Evolutionary conservation across 2,888 invertebrate species (phyloP).

Genomic region (Drosophila pseudotakahashii): DNA sequence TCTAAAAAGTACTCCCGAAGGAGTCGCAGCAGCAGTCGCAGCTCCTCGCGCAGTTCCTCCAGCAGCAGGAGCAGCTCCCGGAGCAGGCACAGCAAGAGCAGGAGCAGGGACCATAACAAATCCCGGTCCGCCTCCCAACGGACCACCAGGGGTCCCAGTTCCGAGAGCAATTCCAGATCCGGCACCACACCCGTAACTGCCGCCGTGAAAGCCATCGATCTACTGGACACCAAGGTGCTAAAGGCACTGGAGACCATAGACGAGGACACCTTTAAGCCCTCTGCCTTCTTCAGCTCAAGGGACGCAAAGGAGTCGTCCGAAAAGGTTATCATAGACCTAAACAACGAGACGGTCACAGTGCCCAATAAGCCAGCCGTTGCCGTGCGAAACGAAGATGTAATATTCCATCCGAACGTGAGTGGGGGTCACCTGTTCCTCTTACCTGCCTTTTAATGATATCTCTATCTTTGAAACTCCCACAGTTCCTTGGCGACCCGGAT

Average conservation of each 20-base stretch:
- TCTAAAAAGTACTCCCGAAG: slow-evolving; percentile 74
- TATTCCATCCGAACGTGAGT: slow-evolving; percentile 89
- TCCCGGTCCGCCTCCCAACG: slow-evolving; percentile 64
- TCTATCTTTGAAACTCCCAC: slow-evolving; percentile 16
- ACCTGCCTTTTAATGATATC: background rate
- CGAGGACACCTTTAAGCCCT: slow-evolving; percentile 88
- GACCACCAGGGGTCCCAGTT: slow-evolving; percentile 65
- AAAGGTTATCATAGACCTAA: slow-evolving; percentile 89
- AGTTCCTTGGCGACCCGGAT: slow-evolving; percentile 89
- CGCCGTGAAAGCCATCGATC: slow-evolving; percentile 63
- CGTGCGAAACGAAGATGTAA: slow-evolving; percentile 85
- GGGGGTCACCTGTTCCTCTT: background rate
- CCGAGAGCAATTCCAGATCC: slow-evolving; percentile 66
- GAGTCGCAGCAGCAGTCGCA: slow-evolving; percentile 78
- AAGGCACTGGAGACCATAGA: slow-evolving; percentile 89
- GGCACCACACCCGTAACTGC: slow-evolving; percentile 19
- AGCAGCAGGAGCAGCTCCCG: slow-evolving; percentile 53
- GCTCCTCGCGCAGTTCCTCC: slow-evolving; percentile 57
- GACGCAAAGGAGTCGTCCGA: slow-evolving; percentile 86
- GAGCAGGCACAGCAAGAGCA: slow-evolving; percentile 68
- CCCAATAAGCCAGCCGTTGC: slow-evolving; percentile 82
- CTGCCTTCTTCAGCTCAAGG: slow-evolving; percentile 85
- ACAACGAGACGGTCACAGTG: slow-evolving; percentile 89
- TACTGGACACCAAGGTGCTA: slow-evolving; percentile 73
- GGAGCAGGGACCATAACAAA: slow-evolving; percentile 49